These are phyloP conservation scores for Nyctibius bracteatus DNA, from an alignment of 2,113 vertebrate species.

Conservation along the genomic window DNA sequence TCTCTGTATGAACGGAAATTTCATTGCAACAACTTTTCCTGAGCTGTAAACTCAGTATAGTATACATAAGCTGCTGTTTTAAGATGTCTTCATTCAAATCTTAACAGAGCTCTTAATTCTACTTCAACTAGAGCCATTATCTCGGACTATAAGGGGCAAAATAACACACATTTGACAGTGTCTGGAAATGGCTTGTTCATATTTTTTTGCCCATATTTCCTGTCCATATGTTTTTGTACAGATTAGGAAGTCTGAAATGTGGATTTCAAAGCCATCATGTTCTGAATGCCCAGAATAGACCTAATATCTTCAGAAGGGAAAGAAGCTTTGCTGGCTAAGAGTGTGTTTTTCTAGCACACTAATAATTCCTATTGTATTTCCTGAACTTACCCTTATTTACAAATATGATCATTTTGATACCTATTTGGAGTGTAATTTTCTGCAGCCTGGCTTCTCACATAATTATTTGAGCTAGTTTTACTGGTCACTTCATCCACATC, in stretches of 20 bases:
- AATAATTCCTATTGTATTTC: background rate
- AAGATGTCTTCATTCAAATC: background rate
- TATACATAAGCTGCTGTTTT: background rate
- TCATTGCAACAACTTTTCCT: background rate
- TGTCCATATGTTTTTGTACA: background rate
- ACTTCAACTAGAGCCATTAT: background rate
- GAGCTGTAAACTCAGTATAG: background rate
- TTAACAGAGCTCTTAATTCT: background rate
- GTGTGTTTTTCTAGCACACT: background rate
- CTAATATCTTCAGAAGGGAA: rapidly evolving
- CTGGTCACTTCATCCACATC: background rate
- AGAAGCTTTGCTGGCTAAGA: background rate
- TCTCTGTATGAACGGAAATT: background rate
- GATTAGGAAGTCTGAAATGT: background rate
- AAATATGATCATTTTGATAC: background rate
- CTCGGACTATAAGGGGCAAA: background rate
- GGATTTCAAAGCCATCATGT: background rate
- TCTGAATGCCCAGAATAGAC: background rate
- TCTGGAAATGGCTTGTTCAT: background rate
- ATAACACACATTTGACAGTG: background rate
- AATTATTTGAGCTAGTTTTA: background rate
- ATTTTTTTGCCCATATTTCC: background rate
- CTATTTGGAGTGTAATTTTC: background rate
- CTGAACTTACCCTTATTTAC: background rate
- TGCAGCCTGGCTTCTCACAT: background rate